Percentiles rank a stretch among this genome's conserved stretches.
phyloP scores from a whole-genome alignment of 2,797 vertebrate species.

The Knipowitschia caucasica region DNA sequence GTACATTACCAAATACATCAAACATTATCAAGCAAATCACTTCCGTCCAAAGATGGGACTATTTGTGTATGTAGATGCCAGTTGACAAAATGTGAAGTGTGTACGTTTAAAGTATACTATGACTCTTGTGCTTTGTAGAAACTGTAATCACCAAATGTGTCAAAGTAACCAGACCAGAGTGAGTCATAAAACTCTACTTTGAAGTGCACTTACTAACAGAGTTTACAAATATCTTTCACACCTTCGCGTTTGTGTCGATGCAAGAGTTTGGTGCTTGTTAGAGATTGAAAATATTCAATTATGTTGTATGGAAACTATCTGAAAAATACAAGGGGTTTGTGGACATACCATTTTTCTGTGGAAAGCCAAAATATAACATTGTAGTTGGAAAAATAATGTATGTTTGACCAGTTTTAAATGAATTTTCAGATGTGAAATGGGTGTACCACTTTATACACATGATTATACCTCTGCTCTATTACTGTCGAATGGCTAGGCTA shows the following conservation, averaged over 20 bases:
- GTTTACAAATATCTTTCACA: slow-evolving; percentile 28
- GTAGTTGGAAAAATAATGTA: too few relatives aligned
- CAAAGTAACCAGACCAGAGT: neutral
- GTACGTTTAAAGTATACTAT: too few relatives aligned
- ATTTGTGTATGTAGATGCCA: neutral
- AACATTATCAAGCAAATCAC: neutral
- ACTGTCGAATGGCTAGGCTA: too few relatives aligned
- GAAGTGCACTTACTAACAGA: neutral
- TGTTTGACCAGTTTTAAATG: slow-evolving; percentile 3
- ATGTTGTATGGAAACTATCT: too few relatives aligned
- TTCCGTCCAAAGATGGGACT: slow-evolving; percentile 18
- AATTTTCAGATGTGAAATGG: neutral
- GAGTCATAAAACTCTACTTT: neutral
- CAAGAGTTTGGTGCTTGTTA: too few relatives aligned
- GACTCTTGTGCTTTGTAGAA: too few relatives aligned
- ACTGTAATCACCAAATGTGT: neutral
- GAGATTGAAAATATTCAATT: too few relatives aligned
- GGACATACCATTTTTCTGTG: too few relatives aligned
- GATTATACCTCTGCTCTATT: too few relatives aligned
- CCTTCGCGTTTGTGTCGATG: too few relatives aligned
- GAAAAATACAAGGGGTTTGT: too few relatives aligned
- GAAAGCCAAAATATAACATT: neutral
- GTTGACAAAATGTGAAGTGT: too few relatives aligned
- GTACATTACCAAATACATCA: neutral
- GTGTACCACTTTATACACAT: slow-evolving; percentile 21